Evolutionary conservation across 1,140 invertebrate species (phyloP).

Genomic region (Cheumatopsyche charites): DNA sequence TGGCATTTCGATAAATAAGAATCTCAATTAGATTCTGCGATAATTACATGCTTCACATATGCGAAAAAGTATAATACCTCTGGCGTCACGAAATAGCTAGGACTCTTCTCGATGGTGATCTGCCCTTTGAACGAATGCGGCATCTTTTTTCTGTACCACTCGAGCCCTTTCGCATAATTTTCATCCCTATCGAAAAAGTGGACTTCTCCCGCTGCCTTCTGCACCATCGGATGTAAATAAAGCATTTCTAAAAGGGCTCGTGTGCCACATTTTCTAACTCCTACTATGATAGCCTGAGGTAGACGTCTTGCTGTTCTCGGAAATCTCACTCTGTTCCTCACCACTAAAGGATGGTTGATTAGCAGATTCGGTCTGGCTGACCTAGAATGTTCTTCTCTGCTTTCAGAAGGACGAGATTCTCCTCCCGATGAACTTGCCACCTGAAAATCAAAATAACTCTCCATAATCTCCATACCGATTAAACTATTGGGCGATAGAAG

Average conservation of each 20-base stretch:
- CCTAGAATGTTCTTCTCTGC: conserved; percentile 46
- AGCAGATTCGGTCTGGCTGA: conserved; percentile 51
- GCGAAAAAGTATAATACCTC: conserved; percentile 69
- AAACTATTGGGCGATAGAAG: too few relatives aligned
- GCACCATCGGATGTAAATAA: conserved; percentile 89
- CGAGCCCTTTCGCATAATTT: conserved; percentile 87
- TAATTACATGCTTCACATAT: neutral
- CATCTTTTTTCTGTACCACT: conserved; percentile 94
- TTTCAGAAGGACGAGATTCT: conserved; percentile 26
- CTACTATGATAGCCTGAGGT: conserved; percentile 88
- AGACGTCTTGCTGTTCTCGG: conserved; percentile 54
- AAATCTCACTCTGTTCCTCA: conserved; percentile 33
- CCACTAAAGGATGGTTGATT: conserved; percentile 55
- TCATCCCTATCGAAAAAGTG: conserved; percentile 94
- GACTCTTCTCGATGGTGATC: conserved; percentile 96
- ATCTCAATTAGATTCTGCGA: neutral
- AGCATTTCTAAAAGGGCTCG: conserved; percentile 93
- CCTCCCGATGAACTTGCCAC: conserved; percentile 41
- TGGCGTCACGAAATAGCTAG: conserved; percentile 96
- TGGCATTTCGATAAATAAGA: neutral
- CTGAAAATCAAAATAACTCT: conserved; percentile 25
- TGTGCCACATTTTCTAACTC: conserved; percentile 93
- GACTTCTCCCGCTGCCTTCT: conserved; percentile 90
- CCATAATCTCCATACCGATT: too few relatives aligned
- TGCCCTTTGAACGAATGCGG: conserved; percentile 87